These are phyloP conservation scores for Falco biarmicus DNA, from an alignment of 2,797 vertebrate species.

Conservation along the genomic window DNA sequence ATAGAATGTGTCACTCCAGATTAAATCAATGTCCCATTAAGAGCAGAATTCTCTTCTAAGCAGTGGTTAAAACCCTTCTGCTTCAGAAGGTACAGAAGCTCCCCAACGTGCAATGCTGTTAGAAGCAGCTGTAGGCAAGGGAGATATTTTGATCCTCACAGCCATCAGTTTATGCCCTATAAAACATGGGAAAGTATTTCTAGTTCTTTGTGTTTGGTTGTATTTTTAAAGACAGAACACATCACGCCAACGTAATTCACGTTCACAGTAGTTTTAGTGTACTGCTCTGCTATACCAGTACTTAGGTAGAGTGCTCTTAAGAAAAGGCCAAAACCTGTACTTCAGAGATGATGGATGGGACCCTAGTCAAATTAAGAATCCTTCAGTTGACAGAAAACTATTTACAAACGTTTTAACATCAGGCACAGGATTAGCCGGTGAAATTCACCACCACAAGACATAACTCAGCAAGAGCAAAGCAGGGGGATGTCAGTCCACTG, in stretches of 20 bases:
- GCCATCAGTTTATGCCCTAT: not conserved
- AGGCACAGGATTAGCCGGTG: not conserved
- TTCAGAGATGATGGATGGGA: not conserved
- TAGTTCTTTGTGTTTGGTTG: not conserved
- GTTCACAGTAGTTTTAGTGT: not conserved
- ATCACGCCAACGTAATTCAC: not conserved
- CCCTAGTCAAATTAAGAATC: not conserved
- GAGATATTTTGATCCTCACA: conserved; percentile 19
- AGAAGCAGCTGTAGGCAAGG: conserved; percentile 30
- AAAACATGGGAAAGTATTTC: not conserved
- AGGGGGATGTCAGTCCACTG: not conserved
- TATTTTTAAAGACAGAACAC: not conserved
- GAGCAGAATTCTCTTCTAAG: not conserved
- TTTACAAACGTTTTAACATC: not conserved
- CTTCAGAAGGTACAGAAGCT: conserved; percentile 18
- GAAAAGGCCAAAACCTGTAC: not conserved
- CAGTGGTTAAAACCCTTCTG: not conserved
- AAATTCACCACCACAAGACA: not conserved
- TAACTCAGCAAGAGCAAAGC: not conserved
- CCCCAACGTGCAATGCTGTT: not conserved
- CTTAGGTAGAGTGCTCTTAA: not conserved
- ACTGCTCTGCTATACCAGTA: not conserved
- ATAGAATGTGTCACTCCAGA: not conserved
- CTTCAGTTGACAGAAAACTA: not conserved
- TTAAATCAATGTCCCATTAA: conserved; percentile 36